These are phyloP conservation scores for Globodera ellingtonae DNA, from an alignment of 1,140 invertebrate genomes.

Conservation along the genomic window DNA sequence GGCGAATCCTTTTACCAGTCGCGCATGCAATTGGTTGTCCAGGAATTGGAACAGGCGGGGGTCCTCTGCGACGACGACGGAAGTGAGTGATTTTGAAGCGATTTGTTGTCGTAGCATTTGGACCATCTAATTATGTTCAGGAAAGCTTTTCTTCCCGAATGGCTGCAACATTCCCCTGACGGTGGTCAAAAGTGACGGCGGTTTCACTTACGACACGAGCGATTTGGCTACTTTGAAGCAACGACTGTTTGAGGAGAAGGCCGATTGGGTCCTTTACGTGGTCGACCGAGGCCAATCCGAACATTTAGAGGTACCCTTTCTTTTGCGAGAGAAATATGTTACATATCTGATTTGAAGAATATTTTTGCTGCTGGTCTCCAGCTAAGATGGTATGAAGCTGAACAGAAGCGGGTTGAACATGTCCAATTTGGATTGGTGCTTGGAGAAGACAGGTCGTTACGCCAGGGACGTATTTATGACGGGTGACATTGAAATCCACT, in stretches of 20 bases:
- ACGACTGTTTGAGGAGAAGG: slow-evolving; percentile 83
- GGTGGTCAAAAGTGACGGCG: slow-evolving; percentile 94
- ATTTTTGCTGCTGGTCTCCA: slow-evolving; percentile 68
- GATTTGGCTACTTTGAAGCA: slow-evolving; percentile 90
- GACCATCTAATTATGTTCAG: background rate
- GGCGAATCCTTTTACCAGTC: slow-evolving; percentile 98
- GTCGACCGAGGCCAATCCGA: slow-evolving; percentile 85
- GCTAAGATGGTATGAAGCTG: slow-evolving; percentile 57
- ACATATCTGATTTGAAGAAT: slow-evolving; percentile 71
- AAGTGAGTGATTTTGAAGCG: slow-evolving; percentile 31
- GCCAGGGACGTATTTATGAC: too few species aligned
- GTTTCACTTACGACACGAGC: slow-evolving; percentile 98
- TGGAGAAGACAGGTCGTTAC: slow-evolving; percentile 82
- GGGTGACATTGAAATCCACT: too few species aligned
- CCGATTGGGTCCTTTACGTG: slow-evolving; percentile 90
- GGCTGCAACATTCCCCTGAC: slow-evolving; percentile 79
- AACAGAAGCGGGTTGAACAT: slow-evolving; percentile 76
- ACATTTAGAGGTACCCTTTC: slow-evolving; percentile 55
- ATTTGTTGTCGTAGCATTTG: background rate
- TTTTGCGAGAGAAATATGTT: background rate
- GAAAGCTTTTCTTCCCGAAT: slow-evolving; percentile 83
- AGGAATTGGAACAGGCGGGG: slow-evolving; percentile 73
- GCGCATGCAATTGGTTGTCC: slow-evolving; percentile 81
- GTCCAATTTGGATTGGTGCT: slow-evolving; percentile 94
- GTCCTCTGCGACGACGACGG: slow-evolving; percentile 84